Conservation (phyloP, 2,797 vertebrate species). For the Serranus cabrilla region DNA sequence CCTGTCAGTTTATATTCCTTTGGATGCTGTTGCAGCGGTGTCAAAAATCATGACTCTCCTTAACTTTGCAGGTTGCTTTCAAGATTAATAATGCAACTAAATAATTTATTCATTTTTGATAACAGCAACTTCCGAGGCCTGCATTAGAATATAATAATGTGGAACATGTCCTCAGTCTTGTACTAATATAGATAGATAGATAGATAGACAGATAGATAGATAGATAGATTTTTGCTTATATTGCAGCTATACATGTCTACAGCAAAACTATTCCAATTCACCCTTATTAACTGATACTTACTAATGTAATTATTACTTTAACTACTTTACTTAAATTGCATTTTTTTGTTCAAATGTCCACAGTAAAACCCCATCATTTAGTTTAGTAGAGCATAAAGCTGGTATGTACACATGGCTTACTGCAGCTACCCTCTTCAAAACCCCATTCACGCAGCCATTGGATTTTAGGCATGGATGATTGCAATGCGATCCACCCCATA, state of each 20-base stretch:
- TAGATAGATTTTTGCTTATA: not conserved
- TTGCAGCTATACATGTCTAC: not conserved
- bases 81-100: not conserved
- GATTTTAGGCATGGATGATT: constrained; percentile 53
- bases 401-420: constrained; percentile 37
- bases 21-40: not conserved
- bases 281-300: not conserved
- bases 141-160: not conserved
- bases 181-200: too few relatives aligned
- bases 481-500: constrained; percentile 52
- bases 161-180: not conserved
- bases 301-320: not conserved
- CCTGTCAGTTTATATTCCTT: not conserved
- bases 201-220: too few relatives aligned
- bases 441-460: constrained; percentile 44
- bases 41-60: not conserved
- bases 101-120: not conserved
- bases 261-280: constrained; percentile 6
- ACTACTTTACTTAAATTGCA: not conserved
- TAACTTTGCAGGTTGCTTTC: constrained; percentile 1
- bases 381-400: constrained; percentile 37
- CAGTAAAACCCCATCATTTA: constrained; percentile 21
- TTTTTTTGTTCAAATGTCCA: constrained; percentile 1
- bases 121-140: not conserved
- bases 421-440: constrained; percentile 55